These are phyloP conservation scores for Nerophis lumbriciformis DNA, from an alignment of 2,113 vertebrate species.

Conservation along the genomic window DNA sequence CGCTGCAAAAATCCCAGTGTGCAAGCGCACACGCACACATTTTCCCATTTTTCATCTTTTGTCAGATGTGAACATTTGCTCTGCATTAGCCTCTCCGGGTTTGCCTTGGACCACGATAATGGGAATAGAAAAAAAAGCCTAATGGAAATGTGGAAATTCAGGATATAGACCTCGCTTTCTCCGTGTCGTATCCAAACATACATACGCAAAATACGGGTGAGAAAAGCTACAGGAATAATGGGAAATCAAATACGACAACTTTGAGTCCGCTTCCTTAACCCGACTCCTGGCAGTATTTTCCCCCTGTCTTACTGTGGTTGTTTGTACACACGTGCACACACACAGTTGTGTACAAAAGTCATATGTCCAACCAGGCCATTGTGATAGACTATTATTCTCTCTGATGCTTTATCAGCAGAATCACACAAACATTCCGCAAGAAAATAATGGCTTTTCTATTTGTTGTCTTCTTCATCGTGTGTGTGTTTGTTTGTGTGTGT, in stretches of 20 bases:
- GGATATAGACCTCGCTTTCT: constrained; percentile 22
- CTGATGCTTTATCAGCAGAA: constrained; percentile 66
- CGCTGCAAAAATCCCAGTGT: constrained; percentile 17
- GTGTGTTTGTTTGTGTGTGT: constrained; percentile 9
- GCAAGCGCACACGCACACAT: constrained; percentile 5
- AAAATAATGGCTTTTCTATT: constrained; percentile 70
- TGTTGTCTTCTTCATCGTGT: constrained; percentile 32
- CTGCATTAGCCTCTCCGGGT: constrained; percentile 58
- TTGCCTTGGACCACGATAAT: constrained; percentile 61
- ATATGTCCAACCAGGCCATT: constrained; percentile 60
- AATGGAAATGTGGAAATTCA: constrained; percentile 63
- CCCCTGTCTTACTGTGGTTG: constrained; percentile 9
- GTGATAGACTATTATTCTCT: constrained; percentile 63
- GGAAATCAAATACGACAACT: constrained; percentile 47
- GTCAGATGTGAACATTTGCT: constrained; percentile 65
- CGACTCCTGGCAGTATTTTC: constrained; percentile 28
- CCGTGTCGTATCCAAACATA: constrained; percentile 1
- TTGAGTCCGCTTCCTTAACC: constrained; percentile 30
- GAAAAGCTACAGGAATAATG: constrained; percentile 60
- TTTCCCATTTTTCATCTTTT: constrained; percentile 56
- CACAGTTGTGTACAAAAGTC: constrained; percentile 51
- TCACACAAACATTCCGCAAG: constrained; percentile 63
- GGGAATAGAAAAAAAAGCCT: constrained; percentile 61
- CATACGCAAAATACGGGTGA: constrained; percentile 43
- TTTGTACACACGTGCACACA: constrained; percentile 1